Evolutionary conservation across 2,113 vertebrate genomes (phyloP).

Genomic region (Casuarius casuarius): DNA sequence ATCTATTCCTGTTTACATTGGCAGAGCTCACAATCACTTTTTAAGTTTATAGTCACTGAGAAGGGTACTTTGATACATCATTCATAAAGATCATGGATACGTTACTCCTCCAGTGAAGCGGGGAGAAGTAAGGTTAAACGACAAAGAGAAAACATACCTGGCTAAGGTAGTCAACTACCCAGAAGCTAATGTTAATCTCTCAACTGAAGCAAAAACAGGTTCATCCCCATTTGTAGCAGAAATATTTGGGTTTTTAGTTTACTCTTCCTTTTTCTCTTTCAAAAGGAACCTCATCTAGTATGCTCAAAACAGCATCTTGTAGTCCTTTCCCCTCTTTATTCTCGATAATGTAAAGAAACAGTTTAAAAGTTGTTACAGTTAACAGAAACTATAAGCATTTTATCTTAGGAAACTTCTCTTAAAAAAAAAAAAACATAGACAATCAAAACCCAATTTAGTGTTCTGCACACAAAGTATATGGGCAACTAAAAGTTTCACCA

Average conservation of each 20-base stretch:
- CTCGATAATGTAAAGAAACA: neutral
- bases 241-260: neutral
- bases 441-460: neutral
- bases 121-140: neutral
- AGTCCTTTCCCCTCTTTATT: neutral
- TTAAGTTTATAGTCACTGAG: fast-evolving
- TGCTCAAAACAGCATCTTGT: neutral
- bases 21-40: neutral
- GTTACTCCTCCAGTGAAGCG: neutral
- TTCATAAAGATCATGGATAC: neutral
- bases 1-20: neutral
- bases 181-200: neutral
- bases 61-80: neutral
- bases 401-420: neutral
- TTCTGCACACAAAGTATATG: neutral
- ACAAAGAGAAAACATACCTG: neutral
- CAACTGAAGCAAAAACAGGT: neutral
- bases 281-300: neutral
- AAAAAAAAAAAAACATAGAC: neutral
- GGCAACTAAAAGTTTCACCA: neutral
- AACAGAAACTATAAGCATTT: neutral
- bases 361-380: neutral
- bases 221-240: neutral
- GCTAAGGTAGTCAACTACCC: neutral
- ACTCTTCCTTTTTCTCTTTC: neutral